Percentiles rank a stretch among this genome's conserved stretches.
Evolutionary conservation across 2,888 invertebrate genomes (phyloP).

Genomic region (Zaprionus lineosus): DNA sequence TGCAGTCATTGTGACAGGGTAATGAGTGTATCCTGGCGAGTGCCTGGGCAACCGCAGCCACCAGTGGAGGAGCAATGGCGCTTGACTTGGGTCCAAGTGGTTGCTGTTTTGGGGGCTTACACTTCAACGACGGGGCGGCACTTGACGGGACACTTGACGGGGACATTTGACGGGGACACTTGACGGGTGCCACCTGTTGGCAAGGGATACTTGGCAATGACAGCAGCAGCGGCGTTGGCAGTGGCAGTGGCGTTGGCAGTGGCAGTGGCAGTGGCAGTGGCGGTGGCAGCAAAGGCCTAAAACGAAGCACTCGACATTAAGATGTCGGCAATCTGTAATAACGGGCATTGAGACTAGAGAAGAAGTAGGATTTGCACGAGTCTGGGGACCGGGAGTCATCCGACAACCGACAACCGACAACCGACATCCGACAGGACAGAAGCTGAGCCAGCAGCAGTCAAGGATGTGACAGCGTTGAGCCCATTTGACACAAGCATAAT

Average conservation of each 20-base stretch:
- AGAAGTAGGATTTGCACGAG: background rate
- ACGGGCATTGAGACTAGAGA: conserved; percentile 27
- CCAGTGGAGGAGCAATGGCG: background rate
- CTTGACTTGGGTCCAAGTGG: conserved; percentile 26
- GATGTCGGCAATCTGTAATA: conserved; percentile 65
- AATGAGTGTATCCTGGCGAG: conserved; percentile 19
- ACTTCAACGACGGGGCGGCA: conserved; percentile 6
- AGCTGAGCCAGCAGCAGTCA: conserved; percentile 65
- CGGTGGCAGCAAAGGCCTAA: background rate
- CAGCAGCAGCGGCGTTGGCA: background rate
- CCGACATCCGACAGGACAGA: too few relatives aligned
- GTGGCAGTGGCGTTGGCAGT: background rate
- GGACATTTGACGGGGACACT: too few relatives aligned
- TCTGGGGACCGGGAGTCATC: conserved; percentile 28
- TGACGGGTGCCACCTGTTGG: conserved; percentile 35
- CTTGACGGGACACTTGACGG: too few relatives aligned
- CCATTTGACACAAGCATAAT: conserved; percentile 73
- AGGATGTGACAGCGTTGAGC: conserved; percentile 72
- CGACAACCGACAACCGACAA: too few relatives aligned
- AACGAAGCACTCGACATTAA: conserved; percentile 49
- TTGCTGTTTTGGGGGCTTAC: too few relatives aligned
- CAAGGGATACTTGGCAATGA: background rate
- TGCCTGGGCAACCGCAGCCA: conserved; percentile 11
- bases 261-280: background rate
- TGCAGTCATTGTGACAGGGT: conserved; percentile 18